phyloP scores from a whole-genome alignment of 2,113 vertebrate species.

The Planiliza haematocheilus region DNA sequence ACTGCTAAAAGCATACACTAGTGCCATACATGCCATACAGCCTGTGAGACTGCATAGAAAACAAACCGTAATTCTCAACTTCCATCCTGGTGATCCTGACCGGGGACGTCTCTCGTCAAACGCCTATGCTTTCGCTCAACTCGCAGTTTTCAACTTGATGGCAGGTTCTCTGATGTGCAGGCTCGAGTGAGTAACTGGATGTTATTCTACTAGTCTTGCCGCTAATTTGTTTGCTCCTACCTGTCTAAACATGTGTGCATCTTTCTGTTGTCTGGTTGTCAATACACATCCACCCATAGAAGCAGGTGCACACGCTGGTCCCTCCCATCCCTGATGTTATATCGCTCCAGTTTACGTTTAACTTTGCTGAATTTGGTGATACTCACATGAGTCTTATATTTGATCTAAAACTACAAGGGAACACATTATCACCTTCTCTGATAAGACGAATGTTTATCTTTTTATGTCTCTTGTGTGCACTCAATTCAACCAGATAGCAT shows the following conservation, averaged over 20 bases:
- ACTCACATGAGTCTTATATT: not conserved
- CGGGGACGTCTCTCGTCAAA: slow-evolving; percentile 34
- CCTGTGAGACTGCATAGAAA: not conserved
- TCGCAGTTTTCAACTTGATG: not conserved
- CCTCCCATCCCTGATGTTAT: slow-evolving; percentile 60
- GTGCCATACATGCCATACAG: not conserved
- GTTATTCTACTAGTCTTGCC: slow-evolving; percentile 9
- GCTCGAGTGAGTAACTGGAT: too few relatives aligned
- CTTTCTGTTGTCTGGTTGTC: not conserved
- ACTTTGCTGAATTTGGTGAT: not conserved
- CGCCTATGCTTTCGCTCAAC: slow-evolving; percentile 8
- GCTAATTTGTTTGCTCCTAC: not conserved
- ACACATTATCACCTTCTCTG: too few relatives aligned
- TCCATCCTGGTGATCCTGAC: slow-evolving; percentile 73
- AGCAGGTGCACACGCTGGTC: slow-evolving; percentile 43
- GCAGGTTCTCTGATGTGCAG: not conserved
- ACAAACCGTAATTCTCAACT: slow-evolving; percentile 74
- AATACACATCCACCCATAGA: slow-evolving; percentile 5
- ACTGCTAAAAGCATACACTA: not conserved
- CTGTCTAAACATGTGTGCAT: not conserved
- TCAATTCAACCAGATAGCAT: too few relatives aligned
- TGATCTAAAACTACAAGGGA: too few relatives aligned
- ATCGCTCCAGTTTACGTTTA: slow-evolving; percentile 20
- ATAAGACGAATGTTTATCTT: too few relatives aligned
- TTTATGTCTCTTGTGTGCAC: too few relatives aligned